Base-by-base conservation (phyloP, 2,797 vertebrate species). In the Sebastes jordani region DNA sequence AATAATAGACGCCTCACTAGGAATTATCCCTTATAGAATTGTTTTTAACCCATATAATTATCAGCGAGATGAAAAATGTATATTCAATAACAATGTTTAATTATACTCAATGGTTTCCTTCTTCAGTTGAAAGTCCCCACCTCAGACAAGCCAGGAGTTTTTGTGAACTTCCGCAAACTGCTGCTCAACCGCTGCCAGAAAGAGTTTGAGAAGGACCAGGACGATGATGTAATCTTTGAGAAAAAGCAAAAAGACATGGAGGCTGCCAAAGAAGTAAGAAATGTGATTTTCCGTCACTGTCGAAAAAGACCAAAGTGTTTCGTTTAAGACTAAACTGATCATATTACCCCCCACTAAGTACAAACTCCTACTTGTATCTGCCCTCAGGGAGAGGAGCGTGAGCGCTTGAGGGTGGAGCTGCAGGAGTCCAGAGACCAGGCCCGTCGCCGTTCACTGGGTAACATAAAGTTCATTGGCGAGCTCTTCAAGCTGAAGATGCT, bases 401-500 rank as follows among this genome's bases (percentile, higher is more conserved):
- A 98, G 0, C 97, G 96, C 20, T 93, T 99, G 80, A 97, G 96
- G 68, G 97, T 97, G 0, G 98, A 97, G 89, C 91, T 99, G 76
- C 95, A 96, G 63, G 97, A 98, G 0, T 90, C 97, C 0, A 96
- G 94, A 90, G 97, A 99, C 90, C 94, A 97, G 87, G 98, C 98
- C 66, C 96, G 97, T 2, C 95, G 97, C 20, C 97, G 99, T 23
- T 99, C 99, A 0, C 91, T 99, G 34, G 99, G 99, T 11, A 99
- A 99, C 91, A 99, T 99, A 30, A 99, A 99, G 91, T 99, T 99
- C 80, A 99, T 99, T 0, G 97, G 99, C 1, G 99, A 99, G 76
- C 96, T 99, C 52, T 99, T 99, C 87, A 99, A 99, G 88, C 95
- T 99, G 80, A 99, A 99, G 94, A 99, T 99, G 98, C 90, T 99